These are phyloP conservation scores for Heliothis virescens DNA, from an alignment of 1,140 invertebrate species.

Conservation along the genomic window DNA sequence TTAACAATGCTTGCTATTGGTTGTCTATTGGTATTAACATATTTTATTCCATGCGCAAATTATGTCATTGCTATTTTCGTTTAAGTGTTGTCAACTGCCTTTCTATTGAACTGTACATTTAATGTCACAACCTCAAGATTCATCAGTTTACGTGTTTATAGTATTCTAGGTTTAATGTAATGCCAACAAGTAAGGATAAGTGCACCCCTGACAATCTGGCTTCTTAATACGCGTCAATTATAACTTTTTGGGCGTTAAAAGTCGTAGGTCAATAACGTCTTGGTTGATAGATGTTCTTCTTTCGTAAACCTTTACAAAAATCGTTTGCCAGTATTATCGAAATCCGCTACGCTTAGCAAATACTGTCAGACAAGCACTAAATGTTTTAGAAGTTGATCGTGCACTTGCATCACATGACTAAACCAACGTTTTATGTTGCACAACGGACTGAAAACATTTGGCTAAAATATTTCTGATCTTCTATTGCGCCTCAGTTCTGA, in stretches of 20 bases:
- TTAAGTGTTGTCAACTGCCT: conserved; percentile 12
- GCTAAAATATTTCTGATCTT: conserved; percentile 9
- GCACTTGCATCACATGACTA: conserved; percentile 53
- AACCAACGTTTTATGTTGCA: conserved; percentile 30
- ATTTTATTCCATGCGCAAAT: conserved; percentile 22
- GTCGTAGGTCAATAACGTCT: too few relatives aligned
- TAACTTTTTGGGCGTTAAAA: too few relatives aligned
- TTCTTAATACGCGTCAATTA: not conserved
- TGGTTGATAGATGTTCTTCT: not conserved
- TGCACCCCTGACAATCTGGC: not conserved
- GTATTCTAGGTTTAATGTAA: not conserved
- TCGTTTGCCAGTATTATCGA: conserved; percentile 44
- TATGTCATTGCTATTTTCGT: conserved; percentile 29
- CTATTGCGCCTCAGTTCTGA: not conserved
- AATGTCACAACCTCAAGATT: not conserved
- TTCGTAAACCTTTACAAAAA: conserved; percentile 26
- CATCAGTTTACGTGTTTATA: not conserved
- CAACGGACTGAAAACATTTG: conserved; percentile 37
- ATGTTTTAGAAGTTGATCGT: conserved; percentile 49
- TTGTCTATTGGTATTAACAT: conserved; percentile 30
- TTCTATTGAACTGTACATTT: conserved; percentile 19
- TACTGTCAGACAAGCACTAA: conserved; percentile 56
- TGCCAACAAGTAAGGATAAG: not conserved
- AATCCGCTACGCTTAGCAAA: conserved; percentile 49
- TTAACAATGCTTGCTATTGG: conserved; percentile 22